phyloP scores from a whole-genome alignment of 2,888 invertebrate species.

The Nomada fabriciana region DNA sequence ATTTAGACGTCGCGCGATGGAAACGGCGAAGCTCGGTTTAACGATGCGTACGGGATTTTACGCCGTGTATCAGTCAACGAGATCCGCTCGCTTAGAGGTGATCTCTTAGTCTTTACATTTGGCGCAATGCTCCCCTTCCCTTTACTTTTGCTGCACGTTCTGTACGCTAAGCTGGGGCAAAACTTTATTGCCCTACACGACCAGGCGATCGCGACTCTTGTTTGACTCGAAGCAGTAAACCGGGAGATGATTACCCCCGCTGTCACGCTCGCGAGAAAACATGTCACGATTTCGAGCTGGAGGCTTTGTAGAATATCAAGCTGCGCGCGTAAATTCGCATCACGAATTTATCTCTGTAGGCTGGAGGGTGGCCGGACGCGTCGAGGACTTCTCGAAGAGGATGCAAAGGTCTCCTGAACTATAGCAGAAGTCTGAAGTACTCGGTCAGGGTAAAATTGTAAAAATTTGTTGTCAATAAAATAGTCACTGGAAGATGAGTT shows the following conservation, averaged over 20 bases:
- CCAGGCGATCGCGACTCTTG: constrained; percentile 55
- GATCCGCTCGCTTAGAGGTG: constrained; percentile 56
- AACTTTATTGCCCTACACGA: constrained; percentile 66
- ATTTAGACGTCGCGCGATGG: constrained; percentile 69
- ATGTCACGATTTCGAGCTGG: constrained; percentile 66
- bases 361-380: constrained; percentile 5
- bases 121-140: constrained; percentile 39
- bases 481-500: no score
- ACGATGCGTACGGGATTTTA: constrained; percentile 74
- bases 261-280: constrained; percentile 67
- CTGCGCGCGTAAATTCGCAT: constrained; percentile 57
- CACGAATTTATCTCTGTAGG: constrained; percentile 46
- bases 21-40: constrained; percentile 70
- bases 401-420: no score
- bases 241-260: constrained; percentile 64
- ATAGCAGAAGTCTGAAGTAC: no score
- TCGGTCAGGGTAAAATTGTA: no score
- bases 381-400: background rate
- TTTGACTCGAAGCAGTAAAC: constrained; percentile 65
- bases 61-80: constrained; percentile 71
- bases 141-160: constrained; percentile 13
- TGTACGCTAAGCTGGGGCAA: constrained; percentile 28
- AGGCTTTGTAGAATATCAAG: constrained; percentile 56
- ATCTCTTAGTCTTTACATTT: constrained; percentile 61
- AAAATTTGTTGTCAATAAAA: no score